phyloP scores from a whole-genome alignment of 2,888 invertebrate species.

The Lochmaea crataegi region DNA sequence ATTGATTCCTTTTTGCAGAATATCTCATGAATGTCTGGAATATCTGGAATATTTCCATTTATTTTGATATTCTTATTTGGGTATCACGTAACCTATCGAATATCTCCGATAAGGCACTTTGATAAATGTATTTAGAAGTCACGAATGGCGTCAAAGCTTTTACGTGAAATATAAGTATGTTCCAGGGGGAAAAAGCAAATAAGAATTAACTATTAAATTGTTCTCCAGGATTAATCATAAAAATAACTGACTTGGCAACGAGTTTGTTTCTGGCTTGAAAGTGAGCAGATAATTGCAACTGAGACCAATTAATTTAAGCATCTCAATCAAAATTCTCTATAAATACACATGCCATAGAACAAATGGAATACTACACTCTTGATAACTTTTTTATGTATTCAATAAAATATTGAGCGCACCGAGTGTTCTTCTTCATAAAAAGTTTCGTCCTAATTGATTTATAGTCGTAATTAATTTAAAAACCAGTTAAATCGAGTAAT shows the following conservation, averaged over 20 bases:
- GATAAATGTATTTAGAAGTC: not conserved
- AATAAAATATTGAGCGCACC: no score
- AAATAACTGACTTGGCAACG: no score
- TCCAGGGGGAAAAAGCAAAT: not conserved
- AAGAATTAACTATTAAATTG: no score
- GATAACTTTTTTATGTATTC: no score
- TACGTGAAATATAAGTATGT: not conserved
- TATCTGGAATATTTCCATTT: slow-evolving; percentile 5
- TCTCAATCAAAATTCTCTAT: no score
- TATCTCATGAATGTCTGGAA: not conserved
- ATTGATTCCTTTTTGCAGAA: no score
- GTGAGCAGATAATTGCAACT: no score
- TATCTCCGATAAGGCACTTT: not conserved
- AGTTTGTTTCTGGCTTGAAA: no score
- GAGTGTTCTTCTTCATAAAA: not conserved
- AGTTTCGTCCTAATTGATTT: not conserved
- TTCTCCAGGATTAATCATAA: no score
- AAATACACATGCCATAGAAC: no score
- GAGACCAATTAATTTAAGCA: no score
- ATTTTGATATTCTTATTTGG: not conserved
- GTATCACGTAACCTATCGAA: slow-evolving; percentile 10
- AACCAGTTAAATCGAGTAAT: slow-evolving; percentile 13
- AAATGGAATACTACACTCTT: no score
- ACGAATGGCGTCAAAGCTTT: not conserved
- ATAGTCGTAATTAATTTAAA: slow-evolving; percentile 6